Evolutionary conservation across 2,113 vertebrate species (phyloP), one percentile per base, ranked within the genome.

Genomic region (Coptodon bakossiorum): DNA sequence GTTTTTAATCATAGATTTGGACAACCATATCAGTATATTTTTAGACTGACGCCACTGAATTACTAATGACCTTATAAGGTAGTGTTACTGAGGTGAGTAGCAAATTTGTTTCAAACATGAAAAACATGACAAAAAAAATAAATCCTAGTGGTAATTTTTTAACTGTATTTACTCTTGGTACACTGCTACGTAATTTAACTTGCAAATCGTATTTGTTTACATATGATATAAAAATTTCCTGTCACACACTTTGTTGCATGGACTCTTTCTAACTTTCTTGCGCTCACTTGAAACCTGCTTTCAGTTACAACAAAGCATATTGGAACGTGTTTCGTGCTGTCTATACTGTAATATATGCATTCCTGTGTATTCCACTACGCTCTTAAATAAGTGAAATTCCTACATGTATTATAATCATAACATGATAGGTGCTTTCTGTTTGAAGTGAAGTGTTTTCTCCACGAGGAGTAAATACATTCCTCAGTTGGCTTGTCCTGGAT

Each of bases 401-500:
- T 71, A 88, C 83, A 83, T 68, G 61, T 83, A 83, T 90, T 61
- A 68, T 40, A 86, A 83, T 90, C 59, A 68, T n/a, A 86, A 86
- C 57, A 6, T 38, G 71, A 80, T 89, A 59, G 82, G 76, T 61
- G 85, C 82, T 53, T 40, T 84, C 79, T 86, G 80, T 90, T 93
- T 92, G 82, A 94, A 92, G 90, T 88, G 50, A 92, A 91, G 56
- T 86, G 86, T 85, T 88, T 91, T 54, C 63, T 88, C 83, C 84
- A 10, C 16, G 29, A 83, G 91, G 71, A 86, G 91, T 90, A 90
- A 93, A 94, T 91, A 89, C 93, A 94, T 96, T 96, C 95, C 90
- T 90, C 13, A 1, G 13, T 82, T 82, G 87, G 36, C 92, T 89
- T 95, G 93, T 95, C 92, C 89, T 82, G 73, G 94, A 91, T 93